phyloP scores from a whole-genome alignment of 1,140 invertebrate species.

The Brachionus sp. region DNA sequence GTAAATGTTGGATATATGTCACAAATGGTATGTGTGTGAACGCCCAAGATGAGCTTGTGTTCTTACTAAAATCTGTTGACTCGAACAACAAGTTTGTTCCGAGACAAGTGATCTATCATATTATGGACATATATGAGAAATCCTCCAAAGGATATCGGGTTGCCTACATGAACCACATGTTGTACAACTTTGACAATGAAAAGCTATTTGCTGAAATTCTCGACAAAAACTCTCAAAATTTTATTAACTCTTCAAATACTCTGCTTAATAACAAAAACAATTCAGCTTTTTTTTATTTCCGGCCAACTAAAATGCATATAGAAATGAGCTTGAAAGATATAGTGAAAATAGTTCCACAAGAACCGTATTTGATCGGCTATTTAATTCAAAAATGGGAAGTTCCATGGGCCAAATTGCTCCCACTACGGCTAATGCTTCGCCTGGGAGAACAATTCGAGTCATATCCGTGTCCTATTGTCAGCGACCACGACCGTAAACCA shows the following conservation, averaged over 20 bases:
- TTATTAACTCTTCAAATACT: slow-evolving; percentile 59
- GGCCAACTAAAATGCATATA: slow-evolving; percentile 67
- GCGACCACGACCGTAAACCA: slow-evolving; percentile 72
- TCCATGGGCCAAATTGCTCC: slow-evolving; percentile 80
- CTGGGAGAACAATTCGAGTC: slow-evolving; percentile 72
- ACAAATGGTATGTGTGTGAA: slow-evolving; percentile 75
- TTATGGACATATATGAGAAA: slow-evolving; percentile 33
- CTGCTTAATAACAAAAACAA: slow-evolving; percentile 76
- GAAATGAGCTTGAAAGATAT: slow-evolving; percentile 70
- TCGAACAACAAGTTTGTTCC: neutral
- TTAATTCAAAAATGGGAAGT: slow-evolving; percentile 80
- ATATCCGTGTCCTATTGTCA: slow-evolving; percentile 79
- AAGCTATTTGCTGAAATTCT: neutral
- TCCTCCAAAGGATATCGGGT: slow-evolving; percentile 21
- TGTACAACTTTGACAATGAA: slow-evolving; percentile 6
- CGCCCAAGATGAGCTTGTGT: slow-evolving; percentile 79
- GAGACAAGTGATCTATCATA: neutral
- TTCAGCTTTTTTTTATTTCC: slow-evolving; percentile 77
- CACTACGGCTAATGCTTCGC: slow-evolving; percentile 71
- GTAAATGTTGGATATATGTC: slow-evolving; percentile 78
- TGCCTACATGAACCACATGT: slow-evolving; percentile 20
- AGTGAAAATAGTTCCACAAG: slow-evolving; percentile 65
- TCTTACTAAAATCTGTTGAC: slow-evolving; percentile 63
- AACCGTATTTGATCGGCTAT: slow-evolving; percentile 75
- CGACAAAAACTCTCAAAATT: neutral